phyloP scores from a whole-genome alignment of 1,140 invertebrate genomes.

The Brachionus calyciflorus region DNA sequence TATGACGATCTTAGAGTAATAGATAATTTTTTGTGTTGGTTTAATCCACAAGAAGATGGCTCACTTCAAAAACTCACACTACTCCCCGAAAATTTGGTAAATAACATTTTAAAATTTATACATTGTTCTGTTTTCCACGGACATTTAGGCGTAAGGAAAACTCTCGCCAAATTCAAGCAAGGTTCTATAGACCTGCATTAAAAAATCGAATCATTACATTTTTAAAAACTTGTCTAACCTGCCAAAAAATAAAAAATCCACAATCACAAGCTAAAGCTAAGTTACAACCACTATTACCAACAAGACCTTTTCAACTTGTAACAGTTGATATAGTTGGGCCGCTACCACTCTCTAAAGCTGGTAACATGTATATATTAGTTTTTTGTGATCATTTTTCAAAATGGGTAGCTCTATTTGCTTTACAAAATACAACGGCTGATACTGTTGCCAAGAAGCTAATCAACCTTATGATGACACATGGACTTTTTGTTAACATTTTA shows the following conservation, averaged over 20 bases:
- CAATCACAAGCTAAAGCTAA: background rate
- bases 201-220: background rate
- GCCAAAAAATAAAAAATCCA: conserved; percentile 40
- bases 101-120: background rate
- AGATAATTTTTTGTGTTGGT: conserved; percentile 7
- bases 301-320: conserved; percentile 23
- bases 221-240: background rate
- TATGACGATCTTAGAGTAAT: background rate
- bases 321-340: conserved; percentile 49
- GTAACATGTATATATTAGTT: conserved; percentile 56
- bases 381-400: conserved; percentile 59
- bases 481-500: background rate
- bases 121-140: conserved; percentile 18
- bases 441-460: conserved; percentile 23
- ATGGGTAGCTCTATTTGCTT: conserved; percentile 54
- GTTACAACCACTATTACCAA: background rate
- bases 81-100: background rate
- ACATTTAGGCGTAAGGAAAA: conserved; percentile 19
- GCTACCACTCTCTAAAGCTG: conserved; percentile 47
- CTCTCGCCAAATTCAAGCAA: background rate
- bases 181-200: background rate
- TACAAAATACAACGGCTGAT: background rate
- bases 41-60: background rate
- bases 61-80: background rate
- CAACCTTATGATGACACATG: background rate